These are phyloP conservation scores for Lasius fuliginosus DNA, from an alignment of 2,888 invertebrate genomes.

Conservation along the genomic window DNA sequence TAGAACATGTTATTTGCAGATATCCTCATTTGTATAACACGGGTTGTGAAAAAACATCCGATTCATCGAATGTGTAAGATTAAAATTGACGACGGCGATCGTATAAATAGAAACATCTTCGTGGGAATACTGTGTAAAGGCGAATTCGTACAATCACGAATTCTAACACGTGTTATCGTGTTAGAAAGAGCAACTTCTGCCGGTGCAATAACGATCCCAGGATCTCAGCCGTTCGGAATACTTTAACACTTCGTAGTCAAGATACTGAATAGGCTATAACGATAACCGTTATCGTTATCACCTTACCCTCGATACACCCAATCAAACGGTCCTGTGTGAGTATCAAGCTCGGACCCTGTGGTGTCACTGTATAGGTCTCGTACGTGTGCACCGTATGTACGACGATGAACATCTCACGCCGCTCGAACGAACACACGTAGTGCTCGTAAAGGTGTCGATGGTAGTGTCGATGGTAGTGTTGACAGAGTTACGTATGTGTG, in stretches of 20 bases:
- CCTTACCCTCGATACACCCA: conserved; percentile 74
- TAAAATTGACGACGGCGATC: conserved; percentile 32
- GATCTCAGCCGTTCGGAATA: conserved; percentile 60
- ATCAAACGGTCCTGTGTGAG: conserved; percentile 71
- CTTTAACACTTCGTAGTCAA: conserved; percentile 69
- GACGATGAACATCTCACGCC: conserved; percentile 22
- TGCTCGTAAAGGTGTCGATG: conserved; percentile 34
- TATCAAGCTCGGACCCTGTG: conserved; percentile 26
- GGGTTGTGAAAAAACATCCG: background rate
- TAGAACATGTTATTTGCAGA: background rate
- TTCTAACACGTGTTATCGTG: conserved; percentile 26
- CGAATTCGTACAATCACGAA: conserved; percentile 25
- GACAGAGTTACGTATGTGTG: background rate
- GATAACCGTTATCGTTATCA: conserved; percentile 81
- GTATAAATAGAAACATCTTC: conserved; percentile 30
- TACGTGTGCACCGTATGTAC: background rate
- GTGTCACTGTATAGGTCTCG: background rate
- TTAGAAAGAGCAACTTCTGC: conserved; percentile 65
- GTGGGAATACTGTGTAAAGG: background rate
- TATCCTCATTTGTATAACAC: conserved; percentile 15
- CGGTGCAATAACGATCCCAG: conserved; percentile 71
- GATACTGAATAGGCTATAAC: conserved; percentile 78
- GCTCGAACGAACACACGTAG: conserved; percentile 16
- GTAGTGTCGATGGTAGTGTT: conserved; percentile 10
- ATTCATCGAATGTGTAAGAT: background rate